phyloP scores from a whole-genome alignment of 2,888 invertebrate genomes.

The Ophonus ardosiacus region DNA sequence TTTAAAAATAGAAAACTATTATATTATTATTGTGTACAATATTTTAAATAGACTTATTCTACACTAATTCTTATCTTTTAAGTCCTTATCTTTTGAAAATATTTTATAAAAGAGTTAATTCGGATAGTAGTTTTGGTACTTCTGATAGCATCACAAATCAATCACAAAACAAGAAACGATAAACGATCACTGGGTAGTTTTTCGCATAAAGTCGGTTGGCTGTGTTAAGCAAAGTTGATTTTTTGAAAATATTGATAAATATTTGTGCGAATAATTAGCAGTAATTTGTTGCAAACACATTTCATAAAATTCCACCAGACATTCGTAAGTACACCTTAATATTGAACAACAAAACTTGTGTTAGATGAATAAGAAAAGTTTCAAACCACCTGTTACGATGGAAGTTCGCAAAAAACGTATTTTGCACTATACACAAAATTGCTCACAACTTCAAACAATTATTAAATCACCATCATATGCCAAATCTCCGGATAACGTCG shows the following conservation, averaged over 20 bases:
- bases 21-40: too few relatives aligned
- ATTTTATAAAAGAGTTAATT: too few relatives aligned
- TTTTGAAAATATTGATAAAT: neutral
- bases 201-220: neutral
- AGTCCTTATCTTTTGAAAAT: too few relatives aligned
- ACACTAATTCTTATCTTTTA: too few relatives aligned
- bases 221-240: neutral
- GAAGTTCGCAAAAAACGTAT: too few relatives aligned
- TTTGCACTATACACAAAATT: too few relatives aligned
- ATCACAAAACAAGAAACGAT: too few relatives aligned
- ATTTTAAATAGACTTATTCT: too few relatives aligned
- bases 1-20: too few relatives aligned
- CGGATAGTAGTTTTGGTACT: too few relatives aligned
- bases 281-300: neutral
- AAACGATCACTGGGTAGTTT: neutral
- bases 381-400: slow-evolving; percentile 30
- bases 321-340: neutral
- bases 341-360: neutral
- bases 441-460: neutral
- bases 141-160: too few relatives aligned
- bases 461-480: slow-evolving; percentile 27
- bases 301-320: too few relatives aligned
- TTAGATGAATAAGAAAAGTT: slow-evolving; percentile 24
- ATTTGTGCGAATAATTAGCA: neutral
- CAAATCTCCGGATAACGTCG: neutral